Percentiles rank a stretch among this genome's conserved stretches.
phyloP scores from a whole-genome alignment of 2,113 vertebrate genomes.

The Cnemophilus loriae region DNA sequence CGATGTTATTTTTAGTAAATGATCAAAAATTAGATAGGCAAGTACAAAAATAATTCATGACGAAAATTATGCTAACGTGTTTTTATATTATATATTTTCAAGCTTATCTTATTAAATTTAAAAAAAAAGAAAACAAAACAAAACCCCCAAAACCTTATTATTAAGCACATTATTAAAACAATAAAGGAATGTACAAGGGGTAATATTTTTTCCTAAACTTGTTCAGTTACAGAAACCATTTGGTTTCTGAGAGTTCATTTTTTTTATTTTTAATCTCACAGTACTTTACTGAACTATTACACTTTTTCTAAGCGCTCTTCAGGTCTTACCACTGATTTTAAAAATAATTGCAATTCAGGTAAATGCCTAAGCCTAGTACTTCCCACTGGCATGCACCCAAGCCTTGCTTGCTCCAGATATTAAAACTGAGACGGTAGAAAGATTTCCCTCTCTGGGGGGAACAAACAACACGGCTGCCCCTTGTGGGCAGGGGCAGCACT shows the following conservation, averaged over 20 bases:
- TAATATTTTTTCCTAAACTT: not conserved
- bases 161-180: not conserved
- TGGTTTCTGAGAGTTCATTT: not conserved
- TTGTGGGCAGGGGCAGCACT: fast-evolving
- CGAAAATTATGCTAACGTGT: not conserved
- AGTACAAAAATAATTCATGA: not conserved
- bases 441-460: not conserved
- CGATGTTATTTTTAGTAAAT: not conserved
- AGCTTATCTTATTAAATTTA: not conserved
- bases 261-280: not conserved
- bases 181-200: not conserved
- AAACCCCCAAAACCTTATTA: not conserved
- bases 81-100: not conserved
- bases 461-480: fast-evolving
- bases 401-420: not conserved
- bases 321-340: not conserved
- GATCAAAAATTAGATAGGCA: not conserved
- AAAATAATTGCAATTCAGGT: not conserved
- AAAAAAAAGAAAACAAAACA: too few relatives aligned
- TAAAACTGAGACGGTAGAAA: not conserved
- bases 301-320: fast-evolving
- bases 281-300: not conserved
- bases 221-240: not conserved
- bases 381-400: not conserved
- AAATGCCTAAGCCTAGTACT: not conserved